Evolutionary conservation across 2,797 vertebrate genomes (phyloP), one percentile per base, ranked within the genome.

Genomic region (Tapirus indicus): DNA sequence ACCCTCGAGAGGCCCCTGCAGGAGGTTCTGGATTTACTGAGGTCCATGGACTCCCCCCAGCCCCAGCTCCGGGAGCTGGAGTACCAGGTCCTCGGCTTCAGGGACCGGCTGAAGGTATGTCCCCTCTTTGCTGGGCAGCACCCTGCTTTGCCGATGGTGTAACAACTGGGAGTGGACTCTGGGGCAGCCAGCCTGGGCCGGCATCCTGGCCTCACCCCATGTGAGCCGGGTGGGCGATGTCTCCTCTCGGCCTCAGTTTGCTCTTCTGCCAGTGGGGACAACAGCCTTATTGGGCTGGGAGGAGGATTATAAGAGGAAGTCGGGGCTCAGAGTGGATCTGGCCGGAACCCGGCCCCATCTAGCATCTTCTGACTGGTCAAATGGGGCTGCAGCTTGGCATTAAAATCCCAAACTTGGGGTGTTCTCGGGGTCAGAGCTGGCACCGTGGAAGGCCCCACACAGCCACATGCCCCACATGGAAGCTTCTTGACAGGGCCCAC

Each of bases 81-180:
- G 74, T 97, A 98, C 77, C 99, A 99, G 94, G 92, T 99, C 25
- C 98, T 98, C 0, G 98, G 99, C 86, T 98, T 99, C 97, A 97
- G 95, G 49, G 99, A 99, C 18, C 99, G 99, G 68, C 97, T 99
- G 92, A 99, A 99, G 99, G 99, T 99, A 97, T 0, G 95, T 49
- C 0, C 1, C 1, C 27, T 4, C 23, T 4, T 2, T 6, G 2
- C 7, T 0, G 29, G 62, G 44, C 2, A 0, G 49, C 18, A 0
- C 71, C 29, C 56, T 7, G 79, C 84, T 60, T 6, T 9, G 56
- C 88, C 13, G 2, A 2, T 0, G 7, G 79, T 7, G 2, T 8
- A 1, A 18, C 7, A 0, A 13, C 47, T 0, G n/a, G 52, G 49
- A 35, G 17, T 3, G 14, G 29, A 21, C 35, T 4, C n/a, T 0